Evolutionary conservation across 2,888 invertebrate species (phyloP).

Genomic region (Pasiphila rectangulata): DNA sequence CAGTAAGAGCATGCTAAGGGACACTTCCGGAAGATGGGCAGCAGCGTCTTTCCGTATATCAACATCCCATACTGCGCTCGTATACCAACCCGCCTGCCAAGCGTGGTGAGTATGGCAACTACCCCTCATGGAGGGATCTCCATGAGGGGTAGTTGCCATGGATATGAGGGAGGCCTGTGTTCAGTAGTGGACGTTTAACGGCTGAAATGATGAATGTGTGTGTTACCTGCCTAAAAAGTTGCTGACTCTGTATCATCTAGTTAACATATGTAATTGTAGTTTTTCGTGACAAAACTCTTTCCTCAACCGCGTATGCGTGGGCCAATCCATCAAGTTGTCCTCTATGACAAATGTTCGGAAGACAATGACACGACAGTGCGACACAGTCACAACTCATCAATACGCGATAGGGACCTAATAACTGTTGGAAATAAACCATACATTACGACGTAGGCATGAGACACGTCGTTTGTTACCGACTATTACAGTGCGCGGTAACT

Average conservation of each 20-base stretch:
- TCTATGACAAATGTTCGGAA: conserved; percentile 16
- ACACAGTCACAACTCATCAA: conserved; percentile 26
- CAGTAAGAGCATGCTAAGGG: too few relatives aligned
- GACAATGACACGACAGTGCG: conserved; percentile 20
- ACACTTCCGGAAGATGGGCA: too few relatives aligned
- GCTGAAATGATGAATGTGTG: too few relatives aligned
- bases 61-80: too few relatives aligned
- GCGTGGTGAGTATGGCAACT: too few relatives aligned
- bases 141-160: too few relatives aligned
- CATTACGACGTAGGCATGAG: conserved; percentile 37
- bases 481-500: conserved; percentile 20
- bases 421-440: conserved; percentile 46
- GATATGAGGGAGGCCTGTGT: too few relatives aligned
- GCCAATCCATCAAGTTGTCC: conserved; percentile 7
- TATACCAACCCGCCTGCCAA: too few relatives aligned
- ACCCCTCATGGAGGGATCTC: too few relatives aligned
- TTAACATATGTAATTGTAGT: neutral
- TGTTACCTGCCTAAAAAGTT: too few relatives aligned
- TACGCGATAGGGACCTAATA: conserved; percentile 38
- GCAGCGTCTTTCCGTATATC: too few relatives aligned
- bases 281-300: neutral
- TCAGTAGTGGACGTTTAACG: too few relatives aligned
- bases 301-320: neutral
- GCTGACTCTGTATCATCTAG: neutral
- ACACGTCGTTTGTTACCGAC: conserved; percentile 34